Evolutionary conservation across 2,888 invertebrate species (phyloP).

Genomic region (Petrolisthes manimaculis): DNA sequence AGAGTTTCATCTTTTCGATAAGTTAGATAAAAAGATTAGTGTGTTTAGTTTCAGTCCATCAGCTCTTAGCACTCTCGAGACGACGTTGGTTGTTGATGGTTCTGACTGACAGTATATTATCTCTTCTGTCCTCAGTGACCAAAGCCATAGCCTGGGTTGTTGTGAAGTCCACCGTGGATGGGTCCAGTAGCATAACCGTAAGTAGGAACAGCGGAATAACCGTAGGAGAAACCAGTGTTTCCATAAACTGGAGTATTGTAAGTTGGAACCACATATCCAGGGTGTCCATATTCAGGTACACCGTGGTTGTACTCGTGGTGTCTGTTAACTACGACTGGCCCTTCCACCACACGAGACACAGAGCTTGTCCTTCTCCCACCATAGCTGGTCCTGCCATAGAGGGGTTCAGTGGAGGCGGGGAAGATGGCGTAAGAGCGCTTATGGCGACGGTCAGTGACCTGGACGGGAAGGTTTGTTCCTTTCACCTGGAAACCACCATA

Average conservation of each 20-base stretch:
- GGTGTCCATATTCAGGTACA: constrained; percentile 11
- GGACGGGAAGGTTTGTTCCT: constrained; percentile 73
- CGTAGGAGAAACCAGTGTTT: constrained; percentile 32
- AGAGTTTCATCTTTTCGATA: no score
- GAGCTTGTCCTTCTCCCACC: not conserved
- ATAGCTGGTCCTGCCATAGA: constrained; percentile 3
- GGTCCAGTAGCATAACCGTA: no score
- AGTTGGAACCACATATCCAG: constrained; percentile 14
- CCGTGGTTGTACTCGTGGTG: not conserved
- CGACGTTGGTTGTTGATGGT: no score
- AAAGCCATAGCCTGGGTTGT: not conserved
- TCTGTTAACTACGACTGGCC: constrained; percentile 21
- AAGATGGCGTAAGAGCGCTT: constrained; percentile 46
- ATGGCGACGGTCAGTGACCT: constrained; percentile 67
- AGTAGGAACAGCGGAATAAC: not conserved
- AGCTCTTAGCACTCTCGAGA: no score
- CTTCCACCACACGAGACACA: constrained; percentile 14
- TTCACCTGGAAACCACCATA: constrained; percentile 76
- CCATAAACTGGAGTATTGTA: not conserved
- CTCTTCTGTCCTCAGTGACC: no score
- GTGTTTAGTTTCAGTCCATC: no score
- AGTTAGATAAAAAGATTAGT: no score
- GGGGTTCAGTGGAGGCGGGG: constrained; percentile 42
- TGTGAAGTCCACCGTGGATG: not conserved
- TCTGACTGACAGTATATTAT: no score